Evolutionary conservation across 2,888 invertebrate species (phyloP).

Genomic region (Lepeophtheirus nordmannii): DNA sequence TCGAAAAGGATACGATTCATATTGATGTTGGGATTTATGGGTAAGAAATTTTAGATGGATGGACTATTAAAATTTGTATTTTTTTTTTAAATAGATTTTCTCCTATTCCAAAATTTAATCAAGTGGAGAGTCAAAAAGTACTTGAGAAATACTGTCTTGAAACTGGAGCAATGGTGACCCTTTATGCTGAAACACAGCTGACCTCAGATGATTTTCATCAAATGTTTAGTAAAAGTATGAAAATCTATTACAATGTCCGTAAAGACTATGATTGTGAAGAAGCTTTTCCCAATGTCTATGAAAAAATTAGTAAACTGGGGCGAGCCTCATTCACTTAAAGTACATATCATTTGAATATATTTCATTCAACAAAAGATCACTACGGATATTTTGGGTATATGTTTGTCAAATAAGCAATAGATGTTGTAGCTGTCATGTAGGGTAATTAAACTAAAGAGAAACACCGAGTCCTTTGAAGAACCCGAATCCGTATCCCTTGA

Average conservation of each 20-base stretch:
- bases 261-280: slow-evolving; percentile 38
- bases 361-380: too few species aligned
- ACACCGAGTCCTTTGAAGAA: too few species aligned
- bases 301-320: slow-evolving; percentile 47
- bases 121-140: not conserved
- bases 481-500: too few species aligned
- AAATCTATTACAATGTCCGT: slow-evolving; percentile 11
- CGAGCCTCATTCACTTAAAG: not conserved
- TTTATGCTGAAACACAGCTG: slow-evolving; percentile 63
- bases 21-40: slow-evolving; percentile 13
- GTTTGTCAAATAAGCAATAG: too few species aligned
- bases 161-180: slow-evolving; percentile 36
- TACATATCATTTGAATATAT: too few species aligned
- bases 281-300: slow-evolving; percentile 65
- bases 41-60: not conserved
- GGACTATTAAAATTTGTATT: not conserved
- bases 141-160: slow-evolving; percentile 14
- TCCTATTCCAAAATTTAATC: slow-evolving; percentile 11
- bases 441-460: too few species aligned
- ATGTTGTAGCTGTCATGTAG: too few species aligned
- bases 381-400: too few species aligned
- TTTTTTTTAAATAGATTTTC: not conserved
- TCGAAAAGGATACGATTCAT: not conserved
- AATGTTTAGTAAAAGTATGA: slow-evolving; percentile 44
- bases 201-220: slow-evolving; percentile 52